phyloP scores from a whole-genome alignment of 92 coral and sea anemone genomes.

The Siderastrea siderea region DNA sequence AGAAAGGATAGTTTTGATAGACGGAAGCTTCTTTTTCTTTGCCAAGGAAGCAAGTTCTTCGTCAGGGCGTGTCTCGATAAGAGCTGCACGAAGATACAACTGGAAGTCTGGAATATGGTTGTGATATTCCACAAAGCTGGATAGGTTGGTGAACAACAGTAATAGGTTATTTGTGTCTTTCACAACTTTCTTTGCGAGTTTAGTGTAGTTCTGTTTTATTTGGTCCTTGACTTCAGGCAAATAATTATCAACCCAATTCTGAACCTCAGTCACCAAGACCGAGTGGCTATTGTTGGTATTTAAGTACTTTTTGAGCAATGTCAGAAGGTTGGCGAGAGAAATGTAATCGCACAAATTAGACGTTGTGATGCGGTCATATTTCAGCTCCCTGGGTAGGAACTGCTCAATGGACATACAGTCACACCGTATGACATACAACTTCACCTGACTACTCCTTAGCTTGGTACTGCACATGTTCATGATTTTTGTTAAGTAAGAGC shows the following conservation, averaged over 20 bases:
- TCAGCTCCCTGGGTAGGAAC: conserved; percentile 35
- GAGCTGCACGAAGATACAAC: conserved; percentile 68
- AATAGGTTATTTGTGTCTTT: conserved; percentile 65
- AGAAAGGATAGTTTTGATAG: conserved; percentile 39
- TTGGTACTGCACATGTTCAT: conserved; percentile 47
- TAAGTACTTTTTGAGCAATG: conserved; percentile 29
- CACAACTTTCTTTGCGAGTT: conserved; percentile 13
- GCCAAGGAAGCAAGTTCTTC: neutral
- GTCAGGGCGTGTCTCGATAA: conserved; percentile 24
- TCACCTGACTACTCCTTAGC: neutral
- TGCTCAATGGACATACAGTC: conserved; percentile 53
- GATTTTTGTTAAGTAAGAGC: conserved; percentile 54
- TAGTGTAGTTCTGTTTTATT: too few relatives aligned
- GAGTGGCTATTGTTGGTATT: conserved; percentile 59
- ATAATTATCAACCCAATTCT: conserved; percentile 51
- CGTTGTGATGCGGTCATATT: conserved; percentile 73
- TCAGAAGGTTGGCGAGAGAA: conserved; percentile 43
- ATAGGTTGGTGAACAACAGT: conserved; percentile 38
- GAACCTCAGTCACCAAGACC: conserved; percentile 69
- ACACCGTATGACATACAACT: conserved; percentile 23
- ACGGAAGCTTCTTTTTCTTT: conserved; percentile 19
- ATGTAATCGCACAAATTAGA: conserved; percentile 78
- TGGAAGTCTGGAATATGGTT: conserved; percentile 53
- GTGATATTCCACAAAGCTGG: conserved; percentile 57
- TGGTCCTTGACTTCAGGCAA: neutral